phyloP scores from a whole-genome alignment of 1,140 invertebrate genomes.

The Platorchestia sp. region DNA sequence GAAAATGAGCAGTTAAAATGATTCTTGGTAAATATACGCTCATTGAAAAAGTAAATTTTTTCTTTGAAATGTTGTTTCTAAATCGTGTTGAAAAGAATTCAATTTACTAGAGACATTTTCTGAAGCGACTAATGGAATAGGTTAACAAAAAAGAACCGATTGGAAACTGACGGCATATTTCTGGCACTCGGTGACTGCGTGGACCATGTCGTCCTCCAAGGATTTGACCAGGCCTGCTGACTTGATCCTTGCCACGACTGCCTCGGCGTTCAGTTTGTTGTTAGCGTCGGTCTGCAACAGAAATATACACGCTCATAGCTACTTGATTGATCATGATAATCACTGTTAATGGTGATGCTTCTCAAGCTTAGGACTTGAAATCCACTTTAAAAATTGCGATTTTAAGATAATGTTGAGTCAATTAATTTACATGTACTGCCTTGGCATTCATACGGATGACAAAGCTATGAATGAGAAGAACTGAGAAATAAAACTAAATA shows the following conservation, averaged over 20 bases:
- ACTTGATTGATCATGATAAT: no score
- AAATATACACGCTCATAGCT: not conserved
- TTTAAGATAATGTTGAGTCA: no score
- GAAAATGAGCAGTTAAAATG: not conserved
- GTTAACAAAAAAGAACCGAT: not conserved
- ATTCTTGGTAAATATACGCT: not conserved
- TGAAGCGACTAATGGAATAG: not conserved
- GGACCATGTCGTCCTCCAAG: not conserved
- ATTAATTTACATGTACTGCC: no score
- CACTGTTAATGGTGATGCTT: not conserved
- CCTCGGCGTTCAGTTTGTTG: conserved; percentile 28
- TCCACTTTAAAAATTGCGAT: no score
- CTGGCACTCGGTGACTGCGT: conserved; percentile 3
- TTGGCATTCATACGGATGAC: no score
- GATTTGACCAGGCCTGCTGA: not conserved
- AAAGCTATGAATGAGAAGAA: not conserved
- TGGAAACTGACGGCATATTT: conserved; percentile 21
- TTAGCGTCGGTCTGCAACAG: not conserved
- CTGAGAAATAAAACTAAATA: not conserved
- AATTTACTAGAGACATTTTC: not conserved
- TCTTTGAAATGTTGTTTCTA: not conserved
- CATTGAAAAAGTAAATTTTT: not conserved
- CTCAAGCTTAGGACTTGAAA: no score
- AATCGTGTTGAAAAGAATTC: not conserved
- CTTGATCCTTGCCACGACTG: not conserved